phyloP scores from a whole-genome alignment of 2,113 vertebrate species.

The Brachirus orientalis region DNA sequence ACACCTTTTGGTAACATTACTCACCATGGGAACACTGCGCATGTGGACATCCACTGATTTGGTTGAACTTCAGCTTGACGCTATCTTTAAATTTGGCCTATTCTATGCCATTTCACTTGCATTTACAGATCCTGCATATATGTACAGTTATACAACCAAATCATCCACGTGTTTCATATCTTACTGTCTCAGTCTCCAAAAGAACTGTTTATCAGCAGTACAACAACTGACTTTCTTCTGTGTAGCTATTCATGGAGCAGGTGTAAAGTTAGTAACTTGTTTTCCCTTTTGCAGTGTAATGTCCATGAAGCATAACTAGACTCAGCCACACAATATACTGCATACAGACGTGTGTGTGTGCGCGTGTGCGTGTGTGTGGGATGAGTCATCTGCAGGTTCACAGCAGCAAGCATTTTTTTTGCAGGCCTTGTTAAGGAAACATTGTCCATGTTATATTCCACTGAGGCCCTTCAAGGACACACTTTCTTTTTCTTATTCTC shows the following conservation, averaged over 20 bases:
- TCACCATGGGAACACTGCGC: too few relatives aligned
- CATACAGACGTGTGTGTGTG: not conserved
- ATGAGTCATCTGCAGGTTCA: slow-evolving; percentile 57
- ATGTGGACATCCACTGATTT: too few relatives aligned
- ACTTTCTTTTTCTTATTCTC: slow-evolving; percentile 30
- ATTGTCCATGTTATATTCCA: slow-evolving; percentile 28
- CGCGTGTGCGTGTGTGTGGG: slow-evolving; percentile 11
- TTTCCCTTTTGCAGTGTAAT: not conserved
- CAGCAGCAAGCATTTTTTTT: slow-evolving; percentile 39
- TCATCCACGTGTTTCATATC: too few relatives aligned
- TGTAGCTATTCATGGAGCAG: not conserved
- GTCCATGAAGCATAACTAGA: not conserved
- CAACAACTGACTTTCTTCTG: not conserved
- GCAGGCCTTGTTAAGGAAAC: slow-evolving; percentile 40
- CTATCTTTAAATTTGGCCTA: too few relatives aligned
- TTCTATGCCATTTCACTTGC: too few relatives aligned
- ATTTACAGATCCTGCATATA: too few relatives aligned
- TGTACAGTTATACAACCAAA: too few relatives aligned
- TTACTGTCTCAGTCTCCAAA: too few relatives aligned
- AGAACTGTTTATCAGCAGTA: too few relatives aligned
- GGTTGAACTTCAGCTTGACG: too few relatives aligned
- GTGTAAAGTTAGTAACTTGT: not conserved
- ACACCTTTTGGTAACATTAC: too few relatives aligned
- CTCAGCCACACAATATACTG: not conserved
- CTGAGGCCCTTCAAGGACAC: slow-evolving; percentile 26